Conservation (phyloP, 2,113 vertebrate genomes). For the Pseudolaguvia tuberculata region DNA sequence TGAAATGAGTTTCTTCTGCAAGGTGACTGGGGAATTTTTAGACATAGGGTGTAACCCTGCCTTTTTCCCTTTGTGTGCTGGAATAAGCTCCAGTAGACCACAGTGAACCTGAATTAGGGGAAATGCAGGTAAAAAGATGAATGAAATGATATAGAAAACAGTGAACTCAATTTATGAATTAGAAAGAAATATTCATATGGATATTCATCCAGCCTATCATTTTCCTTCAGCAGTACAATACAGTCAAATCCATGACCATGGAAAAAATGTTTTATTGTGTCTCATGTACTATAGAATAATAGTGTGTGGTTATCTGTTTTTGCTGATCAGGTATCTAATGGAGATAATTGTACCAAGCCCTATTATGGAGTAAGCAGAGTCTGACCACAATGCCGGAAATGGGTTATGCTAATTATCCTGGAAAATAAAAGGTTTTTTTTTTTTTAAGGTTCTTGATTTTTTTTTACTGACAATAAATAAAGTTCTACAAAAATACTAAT, state of each 20-base stretch:
- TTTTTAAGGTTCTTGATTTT: background rate
- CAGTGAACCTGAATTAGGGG: too few relatives aligned
- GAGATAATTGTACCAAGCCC: background rate
- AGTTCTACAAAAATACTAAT: background rate
- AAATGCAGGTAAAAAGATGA: too few relatives aligned
- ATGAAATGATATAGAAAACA: too few relatives aligned
- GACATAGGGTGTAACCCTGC: too few relatives aligned
- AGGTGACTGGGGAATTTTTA: too few relatives aligned
- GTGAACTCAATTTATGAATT: too few relatives aligned
- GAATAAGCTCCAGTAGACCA: too few relatives aligned
- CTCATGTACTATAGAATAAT: background rate
- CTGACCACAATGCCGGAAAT: background rate
- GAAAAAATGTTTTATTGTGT: background rate
- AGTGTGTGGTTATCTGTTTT: background rate
- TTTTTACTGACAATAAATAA: background rate
- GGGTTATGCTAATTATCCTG: background rate
- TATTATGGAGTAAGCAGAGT: slow-evolving; percentile 7
- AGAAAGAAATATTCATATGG: too few relatives aligned
- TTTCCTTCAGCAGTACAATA: background rate
- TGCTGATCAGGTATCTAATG: background rate
- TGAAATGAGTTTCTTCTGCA: too few relatives aligned
- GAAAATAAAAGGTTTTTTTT: too few relatives aligned
- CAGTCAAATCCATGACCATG: background rate
- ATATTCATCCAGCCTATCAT: background rate
- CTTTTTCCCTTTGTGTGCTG: too few relatives aligned